Evolutionary conservation across 2,113 vertebrate genomes (phyloP).

Genomic region (Aphyosemion australe): DNA sequence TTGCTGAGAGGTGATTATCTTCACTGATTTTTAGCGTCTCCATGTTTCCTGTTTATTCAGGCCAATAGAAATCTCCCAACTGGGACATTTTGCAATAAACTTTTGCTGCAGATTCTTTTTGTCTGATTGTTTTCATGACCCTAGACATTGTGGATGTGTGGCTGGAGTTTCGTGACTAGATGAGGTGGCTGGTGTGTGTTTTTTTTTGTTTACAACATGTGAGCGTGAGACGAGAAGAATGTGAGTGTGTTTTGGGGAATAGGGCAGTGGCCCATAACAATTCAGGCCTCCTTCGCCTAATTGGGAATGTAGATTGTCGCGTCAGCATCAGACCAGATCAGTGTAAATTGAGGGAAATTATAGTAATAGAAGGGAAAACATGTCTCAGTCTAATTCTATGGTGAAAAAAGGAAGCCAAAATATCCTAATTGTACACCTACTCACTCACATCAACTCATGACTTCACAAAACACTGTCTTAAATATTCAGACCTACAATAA

Average conservation of each 20-base stretch:
- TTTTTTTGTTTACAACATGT: constrained; percentile 8
- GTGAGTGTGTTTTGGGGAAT: constrained; percentile 52
- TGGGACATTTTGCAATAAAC: constrained; percentile 30
- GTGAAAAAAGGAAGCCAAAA: too few species aligned
- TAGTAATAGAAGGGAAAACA: too few species aligned
- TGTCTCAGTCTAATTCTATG: too few species aligned
- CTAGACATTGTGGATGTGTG: constrained; percentile 29
- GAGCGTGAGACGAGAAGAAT: constrained; percentile 14
- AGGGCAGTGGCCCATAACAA: constrained; percentile 64
- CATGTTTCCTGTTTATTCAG: constrained; percentile 65
- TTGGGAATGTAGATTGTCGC: constrained; percentile 65
- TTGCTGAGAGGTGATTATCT: constrained; percentile 54
- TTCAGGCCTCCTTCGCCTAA: constrained; percentile 59
- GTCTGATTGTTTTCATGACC: constrained; percentile 44
- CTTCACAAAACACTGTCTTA: too few species aligned
- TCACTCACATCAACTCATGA: too few species aligned
- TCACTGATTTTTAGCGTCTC: constrained; percentile 46
- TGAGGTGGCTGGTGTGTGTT: constrained; percentile 13
- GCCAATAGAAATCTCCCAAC: constrained; percentile 43
- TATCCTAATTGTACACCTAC: too few species aligned
- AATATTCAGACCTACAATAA: too few species aligned
- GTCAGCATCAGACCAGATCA: constrained; percentile 44
- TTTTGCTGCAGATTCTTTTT: constrained; percentile 24
- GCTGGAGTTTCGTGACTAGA: constrained; percentile 22
- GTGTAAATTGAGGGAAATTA: too few species aligned